Evolutionary conservation across 2,113 vertebrate species (phyloP).

Genomic region (Cyanocitta stelleri): DNA sequence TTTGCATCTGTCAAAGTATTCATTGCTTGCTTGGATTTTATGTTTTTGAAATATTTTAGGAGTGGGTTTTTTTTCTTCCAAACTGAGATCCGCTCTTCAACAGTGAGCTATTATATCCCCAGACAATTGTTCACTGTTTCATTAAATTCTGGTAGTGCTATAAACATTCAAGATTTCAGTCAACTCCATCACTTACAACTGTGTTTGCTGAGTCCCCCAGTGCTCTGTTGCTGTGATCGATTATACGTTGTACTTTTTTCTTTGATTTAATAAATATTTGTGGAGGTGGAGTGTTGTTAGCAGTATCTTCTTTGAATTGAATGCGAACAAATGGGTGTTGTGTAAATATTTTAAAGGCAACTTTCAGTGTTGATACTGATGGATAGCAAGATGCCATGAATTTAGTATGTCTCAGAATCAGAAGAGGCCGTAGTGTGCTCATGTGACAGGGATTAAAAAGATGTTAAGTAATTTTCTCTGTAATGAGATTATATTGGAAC

Average conservation of each 20-base stretch:
- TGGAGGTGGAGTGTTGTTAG: background rate
- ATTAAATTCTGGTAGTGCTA: background rate
- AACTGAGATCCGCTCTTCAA: background rate
- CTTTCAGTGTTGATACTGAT: rapidly evolving
- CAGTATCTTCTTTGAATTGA: background rate
- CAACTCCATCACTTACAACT: background rate
- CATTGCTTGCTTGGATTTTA: background rate
- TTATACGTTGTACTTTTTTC: background rate
- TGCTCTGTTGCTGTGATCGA: background rate
- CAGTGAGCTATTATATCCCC: background rate
- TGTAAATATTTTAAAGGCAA: background rate
- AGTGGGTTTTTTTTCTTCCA: background rate
- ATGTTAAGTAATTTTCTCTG: background rate
- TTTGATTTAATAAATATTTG: background rate
- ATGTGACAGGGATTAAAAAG: background rate
- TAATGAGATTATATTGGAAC: background rate
- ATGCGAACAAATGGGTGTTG: background rate
- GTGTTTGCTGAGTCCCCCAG: background rate
- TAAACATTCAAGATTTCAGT: background rate
- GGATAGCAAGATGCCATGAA: background rate
- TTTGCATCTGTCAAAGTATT: background rate
- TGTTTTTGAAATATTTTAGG: background rate
- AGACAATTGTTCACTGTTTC: background rate
- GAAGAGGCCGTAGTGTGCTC: background rate
- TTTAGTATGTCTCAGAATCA: background rate